These are phyloP conservation scores for Mystacides longicornis DNA, from an alignment of 2,888 invertebrate genomes.

Conservation along the genomic window DNA sequence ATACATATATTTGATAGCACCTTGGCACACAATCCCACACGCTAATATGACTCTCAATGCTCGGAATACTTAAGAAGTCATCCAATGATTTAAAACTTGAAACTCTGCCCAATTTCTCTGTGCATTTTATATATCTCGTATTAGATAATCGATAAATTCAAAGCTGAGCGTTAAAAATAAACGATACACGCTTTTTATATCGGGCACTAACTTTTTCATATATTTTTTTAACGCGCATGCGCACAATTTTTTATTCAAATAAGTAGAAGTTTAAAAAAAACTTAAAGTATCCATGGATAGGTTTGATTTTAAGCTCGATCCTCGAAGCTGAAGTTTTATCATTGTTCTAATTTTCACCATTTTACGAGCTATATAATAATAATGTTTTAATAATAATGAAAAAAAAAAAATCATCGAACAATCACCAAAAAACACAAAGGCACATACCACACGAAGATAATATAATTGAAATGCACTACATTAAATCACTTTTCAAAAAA, in stretches of 20 bases:
- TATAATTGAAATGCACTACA: not conserved
- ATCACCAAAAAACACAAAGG: conserved; percentile 9
- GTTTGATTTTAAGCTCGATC: too few relatives aligned
- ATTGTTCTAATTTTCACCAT: too few relatives aligned
- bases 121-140: not conserved
- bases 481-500: conserved; percentile 9
- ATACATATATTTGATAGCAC: not conserved
- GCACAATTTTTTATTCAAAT: too few relatives aligned
- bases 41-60: too few relatives aligned
- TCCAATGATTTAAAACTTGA: not conserved
- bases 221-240: too few relatives aligned
- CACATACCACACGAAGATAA: conserved; percentile 9
- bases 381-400: not conserved
- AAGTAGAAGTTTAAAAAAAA: too few relatives aligned
- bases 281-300: too few relatives aligned
- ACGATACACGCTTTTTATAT: too few relatives aligned
- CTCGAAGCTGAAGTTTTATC: too few relatives aligned
- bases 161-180: too few relatives aligned
- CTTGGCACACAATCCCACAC: not conserved
- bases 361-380: not conserved
- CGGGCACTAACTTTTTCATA: too few relatives aligned
- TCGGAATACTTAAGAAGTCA: not conserved
- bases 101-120: not conserved
- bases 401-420: not conserved
- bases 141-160: conserved; percentile 9